phyloP scores from a whole-genome alignment of 2,113 vertebrate genomes.

The Carassius gibelio region DNA sequence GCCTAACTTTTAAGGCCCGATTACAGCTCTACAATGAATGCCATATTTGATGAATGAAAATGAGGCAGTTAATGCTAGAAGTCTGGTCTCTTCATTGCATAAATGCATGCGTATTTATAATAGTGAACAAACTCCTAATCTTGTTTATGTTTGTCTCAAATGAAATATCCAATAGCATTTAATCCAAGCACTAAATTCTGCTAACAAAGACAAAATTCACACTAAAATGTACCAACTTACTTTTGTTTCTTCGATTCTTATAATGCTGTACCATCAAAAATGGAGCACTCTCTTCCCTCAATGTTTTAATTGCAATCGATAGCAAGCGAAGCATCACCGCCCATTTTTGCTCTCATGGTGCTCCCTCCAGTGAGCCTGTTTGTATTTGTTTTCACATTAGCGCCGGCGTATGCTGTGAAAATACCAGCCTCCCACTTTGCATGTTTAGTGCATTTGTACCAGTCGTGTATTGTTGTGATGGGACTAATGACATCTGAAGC shows the following conservation, averaged over 20 bases:
- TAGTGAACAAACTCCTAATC: neutral
- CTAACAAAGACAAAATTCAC: neutral
- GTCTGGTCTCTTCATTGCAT: neutral
- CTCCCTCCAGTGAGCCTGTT: conserved; percentile 35
- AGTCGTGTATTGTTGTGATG: conserved; percentile 27
- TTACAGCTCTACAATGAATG: neutral
- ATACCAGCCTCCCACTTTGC: conserved; percentile 30
- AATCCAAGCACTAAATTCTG: neutral
- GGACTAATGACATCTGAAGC: conserved; percentile 26
- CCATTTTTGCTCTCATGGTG: neutral
- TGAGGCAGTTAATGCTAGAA: neutral
- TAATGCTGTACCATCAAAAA: neutral
- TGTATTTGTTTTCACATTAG: conserved; percentile 46
- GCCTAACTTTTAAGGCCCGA: too few species aligned
- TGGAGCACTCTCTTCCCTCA: neutral
- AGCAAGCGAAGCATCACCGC: neutral
- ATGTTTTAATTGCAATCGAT: conserved; percentile 7
- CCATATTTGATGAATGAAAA: neutral
- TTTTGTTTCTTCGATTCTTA: neutral
- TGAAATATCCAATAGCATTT: neutral
- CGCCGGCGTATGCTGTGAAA: conserved; percentile 20
- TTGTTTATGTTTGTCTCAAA: neutral
- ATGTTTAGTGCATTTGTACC: conserved; percentile 26
- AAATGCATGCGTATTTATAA: neutral
- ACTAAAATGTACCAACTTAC: neutral